Conservation (phyloP, 2,888 invertebrate species). For the Drosophila nr. perissopoda region DNA sequence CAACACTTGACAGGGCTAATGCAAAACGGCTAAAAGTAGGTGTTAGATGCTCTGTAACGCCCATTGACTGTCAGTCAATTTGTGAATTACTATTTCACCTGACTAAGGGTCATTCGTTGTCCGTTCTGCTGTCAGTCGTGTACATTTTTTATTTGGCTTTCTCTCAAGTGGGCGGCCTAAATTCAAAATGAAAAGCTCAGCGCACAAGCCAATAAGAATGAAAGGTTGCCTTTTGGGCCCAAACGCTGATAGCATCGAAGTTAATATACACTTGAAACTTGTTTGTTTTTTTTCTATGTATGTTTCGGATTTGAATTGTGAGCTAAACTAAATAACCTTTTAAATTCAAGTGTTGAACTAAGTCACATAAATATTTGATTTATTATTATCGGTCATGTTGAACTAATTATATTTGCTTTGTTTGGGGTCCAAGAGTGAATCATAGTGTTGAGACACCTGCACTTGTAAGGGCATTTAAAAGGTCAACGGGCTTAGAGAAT, state of each 20-base stretch:
- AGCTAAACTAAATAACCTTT: background rate
- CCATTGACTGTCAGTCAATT: constrained; percentile 72
- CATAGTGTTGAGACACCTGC: background rate
- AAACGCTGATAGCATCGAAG: background rate
- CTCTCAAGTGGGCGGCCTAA: constrained; percentile 25
- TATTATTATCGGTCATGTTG: background rate
- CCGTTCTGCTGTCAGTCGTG: constrained; percentile 15
- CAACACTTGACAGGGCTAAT: constrained; percentile 30
- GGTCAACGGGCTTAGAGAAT: constrained; percentile 61
- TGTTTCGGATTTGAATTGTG: background rate
- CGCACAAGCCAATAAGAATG: constrained; percentile 32
- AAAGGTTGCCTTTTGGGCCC: constrained; percentile 21
- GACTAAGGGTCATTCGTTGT: constrained; percentile 50
- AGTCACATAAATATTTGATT: background rate
- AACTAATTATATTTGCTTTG: background rate
- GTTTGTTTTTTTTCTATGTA: background rate
- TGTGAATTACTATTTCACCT: constrained; percentile 73
- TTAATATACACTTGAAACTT: constrained; percentile 20
- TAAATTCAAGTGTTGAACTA: background rate
- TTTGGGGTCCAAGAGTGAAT: background rate
- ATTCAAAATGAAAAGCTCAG: constrained; percentile 43
- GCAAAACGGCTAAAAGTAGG: constrained; percentile 42
- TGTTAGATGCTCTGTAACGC: constrained; percentile 46
- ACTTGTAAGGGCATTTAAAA: constrained; percentile 8
- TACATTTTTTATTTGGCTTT: constrained; percentile 28